Evolutionary conservation across 2,113 vertebrate species (phyloP).

Genomic region (Hucho hucho): DNA sequence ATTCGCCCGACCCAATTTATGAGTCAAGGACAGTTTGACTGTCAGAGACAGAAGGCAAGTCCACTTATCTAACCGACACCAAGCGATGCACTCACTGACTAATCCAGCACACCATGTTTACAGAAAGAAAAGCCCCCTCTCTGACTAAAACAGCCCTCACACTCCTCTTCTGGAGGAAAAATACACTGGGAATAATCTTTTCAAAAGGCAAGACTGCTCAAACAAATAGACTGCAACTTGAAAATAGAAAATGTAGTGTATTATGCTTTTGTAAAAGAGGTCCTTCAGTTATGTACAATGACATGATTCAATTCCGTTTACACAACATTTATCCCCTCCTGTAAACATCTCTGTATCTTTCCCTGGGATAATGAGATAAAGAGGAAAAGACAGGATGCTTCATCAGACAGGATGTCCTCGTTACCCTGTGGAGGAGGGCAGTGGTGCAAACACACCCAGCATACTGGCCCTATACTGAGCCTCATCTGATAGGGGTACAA

Average conservation of each 20-base stretch:
- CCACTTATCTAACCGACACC: slow-evolving; percentile 43
- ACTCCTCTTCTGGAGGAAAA: background rate
- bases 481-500: background rate
- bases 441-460: slow-evolving; percentile 9
- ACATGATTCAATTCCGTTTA: background rate
- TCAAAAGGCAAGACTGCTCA: background rate
- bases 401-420: background rate
- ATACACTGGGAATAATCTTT: background rate
- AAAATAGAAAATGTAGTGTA: no score
- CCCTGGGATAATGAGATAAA: background rate
- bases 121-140: background rate
- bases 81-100: slow-evolving; percentile 38
- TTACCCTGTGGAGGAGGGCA: background rate
- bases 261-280: no score
- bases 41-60: slow-evolving; percentile 65
- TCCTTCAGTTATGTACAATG: background rate
- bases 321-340: background rate
- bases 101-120: background rate
- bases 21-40: slow-evolving; percentile 62
- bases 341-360: background rate
- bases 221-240: background rate
- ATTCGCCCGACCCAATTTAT: slow-evolving; percentile 10
- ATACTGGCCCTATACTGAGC: slow-evolving; percentile 5
- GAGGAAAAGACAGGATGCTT: background rate
- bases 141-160: no score